Evolutionary conservation across 2,113 vertebrate species (phyloP), one percentile per base, ranked within the genome.

Genomic region (Collichthys lucidus): DNA sequence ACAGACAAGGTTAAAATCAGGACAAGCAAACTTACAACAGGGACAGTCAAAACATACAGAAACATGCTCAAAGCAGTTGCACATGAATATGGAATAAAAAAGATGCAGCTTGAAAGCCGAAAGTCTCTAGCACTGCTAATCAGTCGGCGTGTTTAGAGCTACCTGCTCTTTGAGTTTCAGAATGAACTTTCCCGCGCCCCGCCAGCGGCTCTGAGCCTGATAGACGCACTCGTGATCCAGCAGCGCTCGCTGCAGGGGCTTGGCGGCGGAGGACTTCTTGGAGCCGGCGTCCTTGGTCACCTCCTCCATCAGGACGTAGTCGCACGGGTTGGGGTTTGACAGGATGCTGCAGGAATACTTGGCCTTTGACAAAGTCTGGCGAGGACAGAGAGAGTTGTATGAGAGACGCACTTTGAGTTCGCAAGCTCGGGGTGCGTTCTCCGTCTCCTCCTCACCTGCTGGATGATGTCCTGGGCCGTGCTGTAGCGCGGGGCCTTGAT

Each of bases 101-200:
- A 11, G 1, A 42, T 11, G 14, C 1, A n/a, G 57, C 64, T 42
- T 11, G 44, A 29, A 42, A 77, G 19, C 1, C 9, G 42, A 17
- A 63, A 42, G 66, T 66, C 42, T 66, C 22, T 62, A 66, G 5
- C 3, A 35, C 3, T 71, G 35, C 9, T 62, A 71, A 31, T 56
- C 11, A 4, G 29, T 40, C 2, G 0, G 16, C 0, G 3, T 22
- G 29, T 60, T 82, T 8, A 11, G 66, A 72, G 86, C 86, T 83
- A 99, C 97, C 90, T 99, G 98, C 90, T 99, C 98, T 89, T 99
- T 99, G 78, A 99, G 95, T 86, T 98, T 99, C 22, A 99, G 97
- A 90, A 99, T 97, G 92, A 99, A 99, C 92, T 96, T 97, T 22
- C 98, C 98, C 7, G 96, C 95, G 17, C 98, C 98, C 60, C 95